Conservation (phyloP, 2,113 vertebrate genomes). For the Tachuris rubrigastra region DNA sequence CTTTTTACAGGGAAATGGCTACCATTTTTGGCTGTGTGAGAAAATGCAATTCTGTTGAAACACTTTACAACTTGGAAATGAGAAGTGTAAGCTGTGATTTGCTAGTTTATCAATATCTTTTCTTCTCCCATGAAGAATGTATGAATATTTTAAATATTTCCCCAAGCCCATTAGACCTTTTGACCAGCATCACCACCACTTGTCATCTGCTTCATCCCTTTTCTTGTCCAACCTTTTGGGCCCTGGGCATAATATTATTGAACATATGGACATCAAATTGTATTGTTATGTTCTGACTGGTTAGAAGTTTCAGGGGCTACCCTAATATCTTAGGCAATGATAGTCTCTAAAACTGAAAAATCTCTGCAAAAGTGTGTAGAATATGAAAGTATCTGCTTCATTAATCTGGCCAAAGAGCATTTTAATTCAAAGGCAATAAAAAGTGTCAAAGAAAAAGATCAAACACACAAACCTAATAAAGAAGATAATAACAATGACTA, state of each 20-base stretch:
- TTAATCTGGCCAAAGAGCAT: background rate
- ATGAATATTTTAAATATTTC: background rate
- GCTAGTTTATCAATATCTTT: background rate
- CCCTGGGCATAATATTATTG: background rate
- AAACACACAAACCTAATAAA: background rate
- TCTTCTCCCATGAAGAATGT: background rate
- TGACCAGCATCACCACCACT: background rate
- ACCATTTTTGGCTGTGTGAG: background rate
- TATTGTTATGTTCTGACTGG: background rate
- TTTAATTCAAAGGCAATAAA: background rate
- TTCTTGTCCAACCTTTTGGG: background rate
- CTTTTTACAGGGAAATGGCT: background rate
- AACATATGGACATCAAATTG: background rate
- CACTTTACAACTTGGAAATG: background rate
- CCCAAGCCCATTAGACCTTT: constrained; percentile 2
- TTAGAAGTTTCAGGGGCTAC: background rate
- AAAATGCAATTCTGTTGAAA: background rate
- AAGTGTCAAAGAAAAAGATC: background rate
- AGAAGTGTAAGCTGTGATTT: background rate
- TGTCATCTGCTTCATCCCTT: constrained; percentile 22
- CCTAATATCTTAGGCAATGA: background rate
- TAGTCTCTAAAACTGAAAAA: background rate
- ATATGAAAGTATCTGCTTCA: background rate
- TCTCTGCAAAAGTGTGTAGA: background rate
- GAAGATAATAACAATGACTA: background rate